These are phyloP conservation scores for Ligdia adustata DNA, from an alignment of 2,888 invertebrate species.

Conservation along the genomic window DNA sequence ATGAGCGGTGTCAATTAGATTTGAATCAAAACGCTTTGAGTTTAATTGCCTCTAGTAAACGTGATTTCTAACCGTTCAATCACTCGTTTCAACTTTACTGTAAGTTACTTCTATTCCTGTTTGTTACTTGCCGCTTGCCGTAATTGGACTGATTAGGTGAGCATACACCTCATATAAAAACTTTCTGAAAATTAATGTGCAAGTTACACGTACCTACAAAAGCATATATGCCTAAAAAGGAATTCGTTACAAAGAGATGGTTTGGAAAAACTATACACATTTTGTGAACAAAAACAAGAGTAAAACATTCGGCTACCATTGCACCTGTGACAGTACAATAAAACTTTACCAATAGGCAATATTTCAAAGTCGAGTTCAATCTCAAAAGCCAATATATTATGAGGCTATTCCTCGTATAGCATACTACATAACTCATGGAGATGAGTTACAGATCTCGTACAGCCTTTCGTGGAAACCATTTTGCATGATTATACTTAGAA, in stretches of 20 bases:
- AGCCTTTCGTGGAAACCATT: no score
- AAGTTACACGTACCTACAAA: conserved; percentile 12
- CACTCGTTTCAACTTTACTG: no score
- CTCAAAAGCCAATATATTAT: conserved; percentile 80
- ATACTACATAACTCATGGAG: conserved; percentile 69
- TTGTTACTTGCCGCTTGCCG: no score
- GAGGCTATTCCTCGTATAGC: conserved; percentile 64
- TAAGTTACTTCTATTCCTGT: no score
- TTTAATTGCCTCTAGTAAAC: not conserved
- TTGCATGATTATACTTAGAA: no score
- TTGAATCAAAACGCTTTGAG: not conserved
- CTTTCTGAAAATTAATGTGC: no score
- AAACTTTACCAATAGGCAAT: conserved; percentile 82
- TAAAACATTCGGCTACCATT: conserved; percentile 61
- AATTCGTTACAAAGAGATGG: conserved; percentile 40
- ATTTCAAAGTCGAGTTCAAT: conserved; percentile 79
- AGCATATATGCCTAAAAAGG: not conserved
- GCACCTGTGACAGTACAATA: conserved; percentile 79
- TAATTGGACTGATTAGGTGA: no score
- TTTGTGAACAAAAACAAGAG: conserved; percentile 54
- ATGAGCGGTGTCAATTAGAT: conserved; percentile 2
- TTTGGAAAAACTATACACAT: conserved; percentile 38
- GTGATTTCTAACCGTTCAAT: no score
- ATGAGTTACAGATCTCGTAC: conserved; percentile 72
- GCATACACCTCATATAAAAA: no score